phyloP scores from a whole-genome alignment of 2,113 vertebrate genomes.

The Pangasianodon gigas region DNA sequence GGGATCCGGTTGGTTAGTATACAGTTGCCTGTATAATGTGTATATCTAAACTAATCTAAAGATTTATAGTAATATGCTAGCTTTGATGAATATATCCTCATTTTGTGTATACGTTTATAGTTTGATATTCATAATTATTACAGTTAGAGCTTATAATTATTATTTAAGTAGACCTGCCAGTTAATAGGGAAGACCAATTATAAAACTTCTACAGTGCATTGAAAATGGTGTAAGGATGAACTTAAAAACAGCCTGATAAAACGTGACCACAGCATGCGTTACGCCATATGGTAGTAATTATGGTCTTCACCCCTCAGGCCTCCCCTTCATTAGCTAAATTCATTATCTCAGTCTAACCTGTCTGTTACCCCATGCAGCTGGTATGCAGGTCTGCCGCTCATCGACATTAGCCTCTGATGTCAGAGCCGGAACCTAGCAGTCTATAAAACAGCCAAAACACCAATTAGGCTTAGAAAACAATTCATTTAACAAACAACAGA shows the following conservation, averaged over 20 bases:
- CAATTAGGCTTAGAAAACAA: slow-evolving; percentile 38
- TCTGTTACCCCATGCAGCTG: slow-evolving; percentile 41
- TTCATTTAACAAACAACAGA: slow-evolving; percentile 42
- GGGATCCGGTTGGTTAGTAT: not conserved
- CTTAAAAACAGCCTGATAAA: not conserved
- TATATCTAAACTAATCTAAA: not conserved
- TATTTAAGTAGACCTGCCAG: not conserved
- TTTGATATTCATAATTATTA: not conserved
- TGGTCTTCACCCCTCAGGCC: slow-evolving; percentile 43
- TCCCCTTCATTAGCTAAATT: slow-evolving; percentile 45
- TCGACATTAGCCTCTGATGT: slow-evolving; percentile 21
- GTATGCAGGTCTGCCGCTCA: slow-evolving; percentile 27
- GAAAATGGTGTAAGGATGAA: not conserved
- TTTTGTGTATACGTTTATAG: not conserved
- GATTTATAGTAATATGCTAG: not conserved
- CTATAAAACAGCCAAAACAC: slow-evolving; percentile 35
- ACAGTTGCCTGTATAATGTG: not conserved
- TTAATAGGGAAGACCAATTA: not conserved
- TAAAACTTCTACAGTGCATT: not conserved
- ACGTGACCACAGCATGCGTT: not conserved
- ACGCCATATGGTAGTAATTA: slow-evolving; percentile 53
- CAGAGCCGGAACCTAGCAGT: slow-evolving; percentile 35
- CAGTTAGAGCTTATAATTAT: not conserved
- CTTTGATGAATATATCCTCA: not conserved
- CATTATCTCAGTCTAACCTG: slow-evolving; percentile 40